phyloP scores from a whole-genome alignment of 2,888 invertebrate species.

The Hetaerina titia region DNA sequence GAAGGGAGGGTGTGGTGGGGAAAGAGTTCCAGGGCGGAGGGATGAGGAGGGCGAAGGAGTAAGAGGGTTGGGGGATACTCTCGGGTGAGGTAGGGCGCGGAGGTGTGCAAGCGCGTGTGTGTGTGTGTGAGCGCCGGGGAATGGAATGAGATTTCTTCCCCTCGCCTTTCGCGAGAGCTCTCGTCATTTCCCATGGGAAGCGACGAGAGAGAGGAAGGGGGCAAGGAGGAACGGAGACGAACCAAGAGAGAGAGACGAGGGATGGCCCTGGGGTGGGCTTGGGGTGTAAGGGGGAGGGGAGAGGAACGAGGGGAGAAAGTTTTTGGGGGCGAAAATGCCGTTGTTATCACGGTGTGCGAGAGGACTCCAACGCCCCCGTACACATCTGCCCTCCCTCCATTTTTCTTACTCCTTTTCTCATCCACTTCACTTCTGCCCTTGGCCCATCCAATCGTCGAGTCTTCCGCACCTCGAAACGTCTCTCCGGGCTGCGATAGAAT shows the following conservation, averaged over 20 bases:
- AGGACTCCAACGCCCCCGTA: not conserved
- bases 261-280: not conserved
- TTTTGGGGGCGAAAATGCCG: not conserved
- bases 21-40: not conserved
- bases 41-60: not conserved
- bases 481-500: too few relatives aligned
- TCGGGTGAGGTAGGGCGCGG: not conserved
- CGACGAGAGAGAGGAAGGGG: not conserved
- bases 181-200: not conserved
- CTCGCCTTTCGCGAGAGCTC: not conserved
- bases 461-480: too few relatives aligned
- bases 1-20: not conserved
- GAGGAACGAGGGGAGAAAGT: not conserved
- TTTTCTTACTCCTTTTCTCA: not conserved
- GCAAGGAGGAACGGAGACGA: not conserved
- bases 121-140: not conserved
- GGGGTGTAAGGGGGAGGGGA: not conserved
- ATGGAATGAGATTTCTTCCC: not conserved
- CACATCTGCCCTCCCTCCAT: not conserved
- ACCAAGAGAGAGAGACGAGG: not conserved
- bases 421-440: too few relatives aligned
- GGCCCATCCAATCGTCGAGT: too few relatives aligned
- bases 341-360: slow-evolving; percentile 1
- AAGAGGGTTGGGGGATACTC: not conserved
- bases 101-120: not conserved